Conservation (phyloP, 2,797 vertebrate species). For the Argya squamiceps region DNA sequence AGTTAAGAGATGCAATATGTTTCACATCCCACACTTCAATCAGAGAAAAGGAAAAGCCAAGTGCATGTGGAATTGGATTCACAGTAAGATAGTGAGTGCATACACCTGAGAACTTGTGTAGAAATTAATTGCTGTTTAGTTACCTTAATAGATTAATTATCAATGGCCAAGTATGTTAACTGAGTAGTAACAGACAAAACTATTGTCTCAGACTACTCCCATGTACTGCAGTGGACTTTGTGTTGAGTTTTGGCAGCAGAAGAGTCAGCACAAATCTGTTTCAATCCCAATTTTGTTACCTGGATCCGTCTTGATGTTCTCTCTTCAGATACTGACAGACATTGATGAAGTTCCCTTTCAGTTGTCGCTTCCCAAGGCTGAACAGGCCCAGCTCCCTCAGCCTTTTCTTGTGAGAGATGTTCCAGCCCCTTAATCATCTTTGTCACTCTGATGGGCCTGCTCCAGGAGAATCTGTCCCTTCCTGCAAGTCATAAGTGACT, state of each 20-base stretch:
- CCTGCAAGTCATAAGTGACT: background rate
- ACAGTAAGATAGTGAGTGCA: background rate
- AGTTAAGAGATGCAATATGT: background rate
- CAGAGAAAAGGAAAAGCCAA: background rate
- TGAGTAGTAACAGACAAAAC: background rate
- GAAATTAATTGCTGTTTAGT: background rate
- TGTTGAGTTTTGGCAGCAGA: background rate
- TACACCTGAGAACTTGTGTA: background rate
- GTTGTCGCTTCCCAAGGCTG: background rate
- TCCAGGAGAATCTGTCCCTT: background rate
- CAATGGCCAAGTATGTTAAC: background rate
- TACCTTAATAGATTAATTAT: background rate
- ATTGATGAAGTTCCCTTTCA: background rate
- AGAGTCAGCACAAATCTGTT: background rate
- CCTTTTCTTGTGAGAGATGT: background rate
- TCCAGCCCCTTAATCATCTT: background rate
- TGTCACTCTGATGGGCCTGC: background rate
- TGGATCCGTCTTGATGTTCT: background rate
- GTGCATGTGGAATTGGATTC: background rate
- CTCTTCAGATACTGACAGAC: background rate
- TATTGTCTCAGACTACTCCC: accelerated
- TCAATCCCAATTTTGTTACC: background rate
- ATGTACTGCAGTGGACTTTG: accelerated
- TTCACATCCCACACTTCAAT: background rate
- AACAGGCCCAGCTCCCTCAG: background rate